Conservation (phyloP, 1,140 invertebrate genomes). For the Drosophila ohnishii region DNA sequence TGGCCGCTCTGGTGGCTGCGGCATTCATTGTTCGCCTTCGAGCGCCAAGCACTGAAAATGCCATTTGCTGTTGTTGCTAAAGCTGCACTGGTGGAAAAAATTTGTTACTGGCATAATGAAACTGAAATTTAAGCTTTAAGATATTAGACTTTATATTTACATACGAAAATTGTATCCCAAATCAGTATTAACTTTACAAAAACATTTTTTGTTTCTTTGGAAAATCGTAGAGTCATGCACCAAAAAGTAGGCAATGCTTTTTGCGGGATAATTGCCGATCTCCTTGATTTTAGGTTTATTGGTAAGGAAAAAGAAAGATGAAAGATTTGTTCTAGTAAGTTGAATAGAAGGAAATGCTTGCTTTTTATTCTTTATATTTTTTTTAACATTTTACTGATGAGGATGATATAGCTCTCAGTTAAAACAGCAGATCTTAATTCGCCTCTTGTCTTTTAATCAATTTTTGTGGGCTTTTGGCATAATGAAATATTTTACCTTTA, state of each 20-base stretch:
- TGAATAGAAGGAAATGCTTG: too few species aligned
- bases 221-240: not conserved
- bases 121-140: too few species aligned
- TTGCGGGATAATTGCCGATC: not conserved
- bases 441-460: too few species aligned
- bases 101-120: not conserved
- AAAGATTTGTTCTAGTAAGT: too few species aligned
- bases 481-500: too few species aligned
- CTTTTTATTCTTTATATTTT: too few species aligned
- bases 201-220: not conserved
- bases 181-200: not conserved
- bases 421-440: too few species aligned
- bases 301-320: too few species aligned
- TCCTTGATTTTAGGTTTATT: not conserved
- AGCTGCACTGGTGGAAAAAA: not conserved
- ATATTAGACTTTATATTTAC: not conserved
- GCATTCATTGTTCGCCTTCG: slow-evolving; percentile 73
- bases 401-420: too few species aligned
- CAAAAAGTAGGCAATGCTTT: not conserved
- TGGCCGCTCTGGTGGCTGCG: slow-evolving; percentile 58
- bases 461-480: too few species aligned
- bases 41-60: slow-evolving; percentile 62
- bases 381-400: too few species aligned
- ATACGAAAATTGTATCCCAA: not conserved
- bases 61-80: slow-evolving; percentile 41